A percentile compares a stretch with the other conserved stretches of the same genome.
Conservation (phyloP, 2,888 invertebrate species). For the Noctua comes region DNA sequence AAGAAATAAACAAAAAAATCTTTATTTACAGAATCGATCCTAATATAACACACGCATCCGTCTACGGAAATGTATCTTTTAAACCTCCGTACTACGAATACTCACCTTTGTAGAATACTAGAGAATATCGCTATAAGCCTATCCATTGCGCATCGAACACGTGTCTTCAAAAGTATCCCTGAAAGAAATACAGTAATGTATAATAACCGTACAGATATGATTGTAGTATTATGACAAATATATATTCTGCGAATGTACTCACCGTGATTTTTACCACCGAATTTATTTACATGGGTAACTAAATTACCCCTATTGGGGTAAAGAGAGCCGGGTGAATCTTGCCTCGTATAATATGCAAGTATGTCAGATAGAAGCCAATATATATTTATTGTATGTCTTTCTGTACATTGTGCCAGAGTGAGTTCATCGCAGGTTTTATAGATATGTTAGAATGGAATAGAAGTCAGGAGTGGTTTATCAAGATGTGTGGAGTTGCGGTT, state of each 20-base stretch:
- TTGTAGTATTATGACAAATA: conserved; percentile 63
- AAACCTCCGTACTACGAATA: conserved; percentile 41
- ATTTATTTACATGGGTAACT: conserved; percentile 78
- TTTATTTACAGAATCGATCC: conserved; percentile 70
- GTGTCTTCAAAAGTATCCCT: too few relatives aligned
- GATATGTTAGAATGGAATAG: conserved; percentile 22
- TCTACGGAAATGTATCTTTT: conserved; percentile 67
- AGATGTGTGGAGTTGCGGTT: conserved; percentile 25
- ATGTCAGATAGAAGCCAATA: conserved; percentile 65
- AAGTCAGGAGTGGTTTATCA: conserved; percentile 15
- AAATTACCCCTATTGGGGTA: conserved; percentile 76
- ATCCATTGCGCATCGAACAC: conserved; percentile 26
- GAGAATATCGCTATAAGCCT: fast-evolving
- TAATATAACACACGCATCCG: conserved; percentile 66
- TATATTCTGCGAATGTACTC: conserved; percentile 69
- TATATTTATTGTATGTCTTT: conserved; percentile 61
- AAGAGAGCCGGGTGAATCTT: conserved; percentile 60
- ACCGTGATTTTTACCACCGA: conserved; percentile 76
- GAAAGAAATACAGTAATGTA: conserved; percentile 49
- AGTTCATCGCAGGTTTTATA: conserved; percentile 56
- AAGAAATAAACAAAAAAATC: conserved; percentile 65
- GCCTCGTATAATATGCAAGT: conserved; percentile 62
- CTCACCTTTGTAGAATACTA: conserved; percentile 25
- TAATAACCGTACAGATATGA: not conserved
- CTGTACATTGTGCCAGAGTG: conserved; percentile 38